Base-by-base conservation (phyloP, 1,140 invertebrate species). In the Macrobrachium rosenbergii region DNA sequence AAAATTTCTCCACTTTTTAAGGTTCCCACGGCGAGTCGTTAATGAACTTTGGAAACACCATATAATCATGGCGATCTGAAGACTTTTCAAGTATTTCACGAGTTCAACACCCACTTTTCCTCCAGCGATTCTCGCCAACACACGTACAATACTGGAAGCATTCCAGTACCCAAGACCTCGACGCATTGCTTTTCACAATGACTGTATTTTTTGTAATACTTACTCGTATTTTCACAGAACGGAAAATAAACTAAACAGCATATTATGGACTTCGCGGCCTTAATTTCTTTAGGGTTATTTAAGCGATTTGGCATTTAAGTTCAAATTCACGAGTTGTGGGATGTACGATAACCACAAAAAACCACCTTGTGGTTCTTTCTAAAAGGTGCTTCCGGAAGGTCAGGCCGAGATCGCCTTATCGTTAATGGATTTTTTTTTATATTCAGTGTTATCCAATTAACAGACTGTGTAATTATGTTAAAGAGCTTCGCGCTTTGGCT, bases 401-500 rank as follows among this genome's bases (percentile, higher is more conserved):
- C 69, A 23, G 69, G 21, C 62, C 16, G n/a, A 69, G n/a, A 62
- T 67, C 16, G 52, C 52, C 73, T 83, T 83, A 83, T 83, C 73
- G 60, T 23, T 83, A 76, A 83, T 83, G 73, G 82, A 83, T 83
- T 83, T 83, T 67, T 82, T 82, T 75, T 76, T 77, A 76, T 77
- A 76, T 62, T 76, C 37, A 45, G 73, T 43, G 72, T 76, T 63
- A 77, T 83, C 82, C 82, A 83, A 83, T 83, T 83, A 83, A 45
- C 59, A 59, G 72, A 63, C 45, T 83, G 82, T 83, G 82, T 83
- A 76, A 83, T 83, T 83, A 83, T 83, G 59, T 58, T 83, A 60
- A 73, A 83, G 12, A 83, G 73, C 23, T 45, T 63, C 59, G 60
- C 82, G 73, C 60, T 58, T 37, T 37, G 82, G 59, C 63, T 43